These are phyloP conservation scores for Arctocebus calabarensis DNA, from an alignment of 2,797 vertebrate genomes.

Conservation along the genomic window DNA sequence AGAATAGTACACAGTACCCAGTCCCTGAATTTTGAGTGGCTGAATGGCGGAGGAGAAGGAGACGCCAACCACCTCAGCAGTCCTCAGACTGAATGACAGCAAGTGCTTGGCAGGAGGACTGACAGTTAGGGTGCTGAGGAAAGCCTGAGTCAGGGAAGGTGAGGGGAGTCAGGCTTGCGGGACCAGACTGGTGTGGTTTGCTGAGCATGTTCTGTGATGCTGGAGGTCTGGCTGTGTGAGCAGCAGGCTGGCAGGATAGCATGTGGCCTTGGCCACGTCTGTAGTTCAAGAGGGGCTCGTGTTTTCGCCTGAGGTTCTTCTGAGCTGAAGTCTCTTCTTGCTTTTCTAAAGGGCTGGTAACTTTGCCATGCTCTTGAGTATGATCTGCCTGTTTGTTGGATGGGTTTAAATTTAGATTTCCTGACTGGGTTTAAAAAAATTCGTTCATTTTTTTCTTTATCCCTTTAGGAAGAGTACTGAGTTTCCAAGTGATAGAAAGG, in stretches of 20 bases:
- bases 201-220: background rate
- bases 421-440: background rate
- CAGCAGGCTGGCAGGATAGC: background rate
- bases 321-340: background rate
- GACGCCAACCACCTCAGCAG: background rate
- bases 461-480: background rate
- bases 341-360: background rate
- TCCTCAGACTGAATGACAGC: background rate
- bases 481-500: background rate
- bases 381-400: background rate
- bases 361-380: background rate
- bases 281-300: background rate
- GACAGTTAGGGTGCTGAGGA: background rate
- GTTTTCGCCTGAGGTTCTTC: background rate
- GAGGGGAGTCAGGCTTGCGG: background rate
- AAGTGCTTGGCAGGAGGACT: background rate
- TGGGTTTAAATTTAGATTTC: constrained; percentile 1
- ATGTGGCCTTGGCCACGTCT: background rate
- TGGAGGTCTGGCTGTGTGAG: background rate
- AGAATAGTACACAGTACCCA: background rate
- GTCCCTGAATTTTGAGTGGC: background rate
- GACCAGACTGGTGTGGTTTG: background rate
- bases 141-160: background rate
- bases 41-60: background rate
- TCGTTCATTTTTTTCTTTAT: background rate